Evolutionary conservation across 2,888 invertebrate species (phyloP).

Genomic region (Mallateleia sp.): DNA sequence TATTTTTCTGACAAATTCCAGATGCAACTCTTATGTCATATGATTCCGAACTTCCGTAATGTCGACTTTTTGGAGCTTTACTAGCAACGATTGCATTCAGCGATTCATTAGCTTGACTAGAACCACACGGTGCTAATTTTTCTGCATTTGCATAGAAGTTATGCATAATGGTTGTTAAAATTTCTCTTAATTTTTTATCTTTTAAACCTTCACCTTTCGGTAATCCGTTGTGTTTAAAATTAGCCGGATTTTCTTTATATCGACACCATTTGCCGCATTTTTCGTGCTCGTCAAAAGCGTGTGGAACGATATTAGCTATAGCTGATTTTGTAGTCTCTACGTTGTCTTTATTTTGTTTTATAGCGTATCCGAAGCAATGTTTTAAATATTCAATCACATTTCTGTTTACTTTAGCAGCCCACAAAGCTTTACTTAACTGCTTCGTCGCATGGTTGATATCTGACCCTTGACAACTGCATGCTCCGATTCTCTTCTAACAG

Average conservation of each 20-base stretch:
- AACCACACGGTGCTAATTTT: constrained; percentile 43
- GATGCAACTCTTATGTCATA: constrained; percentile 35
- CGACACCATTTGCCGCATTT: constrained; percentile 76
- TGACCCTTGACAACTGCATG: too few species aligned
- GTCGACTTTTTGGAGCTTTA: constrained; percentile 67
- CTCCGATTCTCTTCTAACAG: too few species aligned
- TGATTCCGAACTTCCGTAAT: constrained; percentile 45
- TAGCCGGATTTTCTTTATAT: constrained; percentile 60
- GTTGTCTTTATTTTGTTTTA: constrained; percentile 24
- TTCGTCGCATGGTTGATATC: too few species aligned
- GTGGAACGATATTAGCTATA: constrained; percentile 74
- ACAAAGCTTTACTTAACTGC: too few species aligned
- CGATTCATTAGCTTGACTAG: constrained; percentile 67
- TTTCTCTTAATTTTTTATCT: constrained; percentile 52
- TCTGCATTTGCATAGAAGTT: constrained; percentile 57
- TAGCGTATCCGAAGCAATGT: constrained; percentile 73
- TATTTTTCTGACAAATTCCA: constrained; percentile 39
- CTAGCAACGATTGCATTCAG: constrained; percentile 67
- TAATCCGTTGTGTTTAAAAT: constrained; percentile 60
- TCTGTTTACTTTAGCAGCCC: constrained; percentile 60
- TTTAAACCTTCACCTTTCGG: constrained; percentile 45
- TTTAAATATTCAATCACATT: constrained; percentile 76
- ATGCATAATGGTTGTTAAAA: constrained; percentile 53
- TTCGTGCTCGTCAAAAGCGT: constrained; percentile 77
- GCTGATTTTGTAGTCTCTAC: constrained; percentile 12